These are phyloP conservation scores for Tauraco hartlaubi DNA, from an alignment of 2,797 vertebrate genomes.

Conservation along the genomic window DNA sequence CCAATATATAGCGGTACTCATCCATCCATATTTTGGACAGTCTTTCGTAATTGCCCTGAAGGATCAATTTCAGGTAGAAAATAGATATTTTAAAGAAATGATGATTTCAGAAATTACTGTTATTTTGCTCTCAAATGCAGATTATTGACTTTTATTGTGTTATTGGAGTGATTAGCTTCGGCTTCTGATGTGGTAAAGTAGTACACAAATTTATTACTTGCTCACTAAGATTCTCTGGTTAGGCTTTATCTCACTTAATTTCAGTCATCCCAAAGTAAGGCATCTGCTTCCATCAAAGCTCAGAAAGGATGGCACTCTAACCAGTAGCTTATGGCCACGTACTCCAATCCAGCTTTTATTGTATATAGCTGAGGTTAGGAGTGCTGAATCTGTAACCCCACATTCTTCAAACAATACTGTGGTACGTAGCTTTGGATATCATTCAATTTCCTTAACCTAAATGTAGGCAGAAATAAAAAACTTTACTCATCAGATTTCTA, in stretches of 20 bases:
- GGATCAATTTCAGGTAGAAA: not conserved
- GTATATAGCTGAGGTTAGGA: not conserved
- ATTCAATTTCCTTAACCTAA: slow-evolving; percentile 20
- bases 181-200: slow-evolving; percentile 19
- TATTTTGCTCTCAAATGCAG: not conserved
- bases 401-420: not conserved
- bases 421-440: slow-evolving; percentile 5
- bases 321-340: not conserved
- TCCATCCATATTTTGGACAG: not conserved
- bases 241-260: not conserved
- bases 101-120: not conserved
- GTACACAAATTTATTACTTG: slow-evolving; percentile 15
- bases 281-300: not conserved
- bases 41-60: not conserved
- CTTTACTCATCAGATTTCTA: not conserved
- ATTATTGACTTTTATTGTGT: slow-evolving; percentile 2
- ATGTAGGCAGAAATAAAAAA: not conserved
- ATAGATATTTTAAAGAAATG: not conserved
- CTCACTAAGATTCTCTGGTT: not conserved
- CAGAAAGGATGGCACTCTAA: not conserved
- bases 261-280: not conserved
- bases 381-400: not conserved
- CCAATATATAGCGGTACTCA: not conserved
- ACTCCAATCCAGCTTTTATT: not conserved
- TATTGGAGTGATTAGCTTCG: slow-evolving; percentile 12